Base-by-base conservation (phyloP, 2,888 invertebrate species). In the Lysandra coridon region DNA sequence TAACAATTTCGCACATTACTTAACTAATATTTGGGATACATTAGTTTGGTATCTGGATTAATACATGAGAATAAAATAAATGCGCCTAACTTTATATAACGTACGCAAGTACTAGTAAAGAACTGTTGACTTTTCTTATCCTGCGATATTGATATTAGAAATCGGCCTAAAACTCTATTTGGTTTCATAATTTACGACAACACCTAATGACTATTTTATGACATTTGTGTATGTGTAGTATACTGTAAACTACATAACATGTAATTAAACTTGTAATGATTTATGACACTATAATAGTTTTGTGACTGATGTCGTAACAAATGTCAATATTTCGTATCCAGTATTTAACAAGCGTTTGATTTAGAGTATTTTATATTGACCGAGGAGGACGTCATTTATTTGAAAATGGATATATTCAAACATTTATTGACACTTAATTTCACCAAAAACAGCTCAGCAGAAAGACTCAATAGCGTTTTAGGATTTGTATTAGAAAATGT, bases 341-440 rank as follows among this genome's bases (percentile, higher is more conserved):
- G 1, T 12, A 14, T 76, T 76, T 57, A 76, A 76, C 57, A 57
- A 76, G 76, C 30, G 17, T 57, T 33, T 76, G 76, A 76, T 76
- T 76, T 76, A 76, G 53, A 30, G 53, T 76, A 37, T 76, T 76
- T 76, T 76, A 76, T 57, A 76, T 76, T 49, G 76, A 53, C 49
- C 76, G 30, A 17, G 17, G 33, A 17, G 30, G 30, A 33, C 2
- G 30, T 76, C 17, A 33, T 76, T 75, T 74, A 40, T n/a, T 44
- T n/a, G 44, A 74, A 40, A 44, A 73, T 40, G 23, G 40, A 73
- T n/a, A 40, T 73, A 73, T 73, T 73, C 73, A 4, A 69, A 69
- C 14, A 14, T 69, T 69, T 37, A 69, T 69, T 69, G 69, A 37
- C 33, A 33, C 33, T 69, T 4, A 69, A 33, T 5, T 44, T 69